A percentile compares a stretch with the other conserved stretches of the same genome.
Evolutionary conservation across 1,140 invertebrate genomes (phyloP).

Genomic region (Pseudoatta argentina): DNA sequence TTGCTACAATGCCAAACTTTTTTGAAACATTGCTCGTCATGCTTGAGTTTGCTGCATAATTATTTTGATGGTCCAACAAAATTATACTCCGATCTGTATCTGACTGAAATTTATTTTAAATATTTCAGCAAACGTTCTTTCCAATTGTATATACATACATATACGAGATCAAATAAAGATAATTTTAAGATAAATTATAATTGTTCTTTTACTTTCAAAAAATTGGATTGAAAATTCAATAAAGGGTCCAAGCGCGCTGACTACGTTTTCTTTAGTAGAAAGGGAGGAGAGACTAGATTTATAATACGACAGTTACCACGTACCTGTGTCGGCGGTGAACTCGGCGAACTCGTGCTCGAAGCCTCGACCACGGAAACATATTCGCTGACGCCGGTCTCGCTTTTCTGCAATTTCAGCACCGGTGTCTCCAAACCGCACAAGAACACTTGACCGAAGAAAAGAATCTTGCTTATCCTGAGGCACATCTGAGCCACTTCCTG

Average conservation of each 20-base stretch:
- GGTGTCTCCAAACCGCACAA: constrained; percentile 96
- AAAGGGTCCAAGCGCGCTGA: not conserved
- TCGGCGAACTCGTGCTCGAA: constrained; percentile 85
- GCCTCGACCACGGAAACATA: constrained; percentile 90
- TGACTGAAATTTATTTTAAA: too few relatives aligned
- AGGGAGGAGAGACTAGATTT: constrained; percentile 7
- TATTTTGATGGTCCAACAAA: too few relatives aligned
- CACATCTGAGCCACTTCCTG: constrained; percentile 91
- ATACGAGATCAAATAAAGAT: not conserved
- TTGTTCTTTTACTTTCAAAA: not conserved
- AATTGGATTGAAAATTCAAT: not conserved
- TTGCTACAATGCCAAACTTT: too few relatives aligned
- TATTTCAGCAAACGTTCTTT: too few relatives aligned
- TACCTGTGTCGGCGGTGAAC: constrained; percentile 88
- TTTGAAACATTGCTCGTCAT: too few relatives aligned
- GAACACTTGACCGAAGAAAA: constrained; percentile 95
- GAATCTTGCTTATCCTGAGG: constrained; percentile 91
- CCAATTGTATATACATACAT: not conserved
- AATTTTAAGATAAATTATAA: not conserved
- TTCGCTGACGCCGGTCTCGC: constrained; percentile 88
- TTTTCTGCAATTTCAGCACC: constrained; percentile 91
- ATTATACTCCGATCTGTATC: too few relatives aligned
- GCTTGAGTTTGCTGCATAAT: too few relatives aligned
- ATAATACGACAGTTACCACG: constrained; percentile 54
- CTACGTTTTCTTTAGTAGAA: not conserved